Base-by-base conservation (phyloP, 2,797 vertebrate genomes). In the Scarus forsteni region DNA sequence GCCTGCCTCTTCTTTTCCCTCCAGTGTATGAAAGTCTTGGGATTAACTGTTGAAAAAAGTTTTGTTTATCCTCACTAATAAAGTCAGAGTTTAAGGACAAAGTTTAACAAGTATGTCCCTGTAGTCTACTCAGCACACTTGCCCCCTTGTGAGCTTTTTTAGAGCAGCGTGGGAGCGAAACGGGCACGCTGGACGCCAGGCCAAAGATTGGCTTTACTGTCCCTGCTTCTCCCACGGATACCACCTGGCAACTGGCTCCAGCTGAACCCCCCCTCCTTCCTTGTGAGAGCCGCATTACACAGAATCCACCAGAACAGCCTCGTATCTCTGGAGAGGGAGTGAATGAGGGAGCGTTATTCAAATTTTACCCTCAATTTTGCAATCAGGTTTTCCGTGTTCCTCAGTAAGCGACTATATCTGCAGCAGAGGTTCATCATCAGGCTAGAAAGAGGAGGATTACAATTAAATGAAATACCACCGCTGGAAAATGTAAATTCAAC, bases 111-210 rank as follows among this genome's bases (percentile, higher is more conserved):
- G 14, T 15, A 6, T 5, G 53, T 80, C 73, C 58, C 64, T 27
- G 9, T 66, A 69, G 69, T 60, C 10, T 59, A 10, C 43, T 88
- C 27, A 60, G 5, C 62, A 16, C 6, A 8, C 49, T 50, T 3
- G 14, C 18, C 35, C 54, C 79, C 55, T 40, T 54, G 60, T 36
- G 50, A 49, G 59, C 18, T 66, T 75, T 76, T 64, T 62, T 55
- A 54, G 46, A 67, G 38, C 53, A 78, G 68, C 62, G 62, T 90
- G 85, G 73, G 83, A 91, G 76, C 69, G 12, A 70, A 27, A 49
- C 2, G 2, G 57, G 54, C 36, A 7, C 60, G 36, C 56, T 58
- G 43, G 51, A 14, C 10, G 60, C 52, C 42, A 10, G 43, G 66
- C 75, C 73, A 66, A 68, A 75, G 63, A 71, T 55, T 62, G 51